These are phyloP conservation scores for Heptranchias perlo DNA, from an alignment of 2,113 vertebrate species.

Conservation along the genomic window DNA sequence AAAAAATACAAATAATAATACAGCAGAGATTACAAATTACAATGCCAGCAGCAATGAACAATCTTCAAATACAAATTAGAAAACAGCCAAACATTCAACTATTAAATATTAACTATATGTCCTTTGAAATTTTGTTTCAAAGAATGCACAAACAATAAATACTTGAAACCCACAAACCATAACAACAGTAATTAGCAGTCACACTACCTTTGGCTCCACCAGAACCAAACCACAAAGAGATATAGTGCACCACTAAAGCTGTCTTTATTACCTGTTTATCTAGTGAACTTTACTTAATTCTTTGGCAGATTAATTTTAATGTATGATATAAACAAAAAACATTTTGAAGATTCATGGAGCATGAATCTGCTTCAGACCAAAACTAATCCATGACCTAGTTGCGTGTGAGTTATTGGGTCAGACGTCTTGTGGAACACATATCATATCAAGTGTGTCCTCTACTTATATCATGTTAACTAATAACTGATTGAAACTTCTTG, in stretches of 20 bases:
- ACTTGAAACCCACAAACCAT: neutral
- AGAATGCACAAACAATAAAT: neutral
- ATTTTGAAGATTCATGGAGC: neutral
- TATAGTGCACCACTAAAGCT: neutral
- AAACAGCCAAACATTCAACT: neutral
- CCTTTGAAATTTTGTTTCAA: neutral
- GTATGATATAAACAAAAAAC: neutral
- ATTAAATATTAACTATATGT: neutral
- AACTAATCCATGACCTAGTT: neutral
- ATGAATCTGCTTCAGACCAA: neutral
- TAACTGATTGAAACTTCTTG: neutral
- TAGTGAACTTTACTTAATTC: neutral
- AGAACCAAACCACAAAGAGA: neutral
- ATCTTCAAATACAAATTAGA: neutral
- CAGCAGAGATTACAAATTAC: neutral
- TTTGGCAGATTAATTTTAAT: neutral
- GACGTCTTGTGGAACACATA: neutral
- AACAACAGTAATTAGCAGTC: neutral
- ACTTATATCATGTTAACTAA: neutral
- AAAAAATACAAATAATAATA: neutral
- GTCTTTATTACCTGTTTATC: neutral
- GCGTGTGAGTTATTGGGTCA: neutral
- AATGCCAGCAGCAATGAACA: neutral
- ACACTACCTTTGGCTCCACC: neutral
- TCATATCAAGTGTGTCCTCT: too few species aligned